Evolutionary conservation across 2,888 invertebrate genomes (phyloP).

Genomic region (Iphiclides podalirius): DNA sequence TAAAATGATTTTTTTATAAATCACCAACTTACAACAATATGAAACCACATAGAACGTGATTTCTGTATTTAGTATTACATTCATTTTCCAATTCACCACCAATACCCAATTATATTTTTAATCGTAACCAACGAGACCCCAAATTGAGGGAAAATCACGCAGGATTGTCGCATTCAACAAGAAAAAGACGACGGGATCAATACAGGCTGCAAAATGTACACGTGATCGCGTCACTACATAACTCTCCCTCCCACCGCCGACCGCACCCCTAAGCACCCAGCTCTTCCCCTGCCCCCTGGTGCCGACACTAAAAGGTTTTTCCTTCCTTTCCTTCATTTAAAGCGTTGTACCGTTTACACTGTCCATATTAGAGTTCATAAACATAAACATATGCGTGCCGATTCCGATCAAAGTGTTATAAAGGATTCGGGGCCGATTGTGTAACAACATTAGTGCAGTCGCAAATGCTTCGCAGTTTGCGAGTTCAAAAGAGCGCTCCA

Average conservation of each 20-base stretch:
- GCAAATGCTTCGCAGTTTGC: slow-evolving; percentile 25
- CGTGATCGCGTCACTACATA: slow-evolving; percentile 79
- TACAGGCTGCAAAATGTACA: slow-evolving; percentile 78
- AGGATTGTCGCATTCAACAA: slow-evolving; percentile 55
- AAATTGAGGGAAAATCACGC: slow-evolving; percentile 45
- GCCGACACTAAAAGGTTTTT: slow-evolving; percentile 68
- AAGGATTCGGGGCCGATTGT: slow-evolving; percentile 28
- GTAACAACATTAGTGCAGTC: slow-evolving; percentile 32
- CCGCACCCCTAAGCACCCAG: slow-evolving; percentile 69
- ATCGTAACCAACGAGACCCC: no score
- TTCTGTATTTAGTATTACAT: no score
- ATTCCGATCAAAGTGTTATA: no score
- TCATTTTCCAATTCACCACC: no score
- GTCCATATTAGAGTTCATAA: slow-evolving; percentile 15
- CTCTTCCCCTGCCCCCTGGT: slow-evolving; percentile 52
- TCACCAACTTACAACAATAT: no score
- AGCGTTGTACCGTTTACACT: slow-evolving; percentile 33
- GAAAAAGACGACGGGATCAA: slow-evolving; percentile 73
- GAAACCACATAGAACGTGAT: no score
- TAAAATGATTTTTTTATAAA: no score
- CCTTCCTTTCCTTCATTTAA: slow-evolving; percentile 46
- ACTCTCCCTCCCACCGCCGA: slow-evolving; percentile 70
- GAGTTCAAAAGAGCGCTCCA: slow-evolving; percentile 38
- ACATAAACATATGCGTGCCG: no score
- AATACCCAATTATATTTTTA: no score